Percentiles rank a stretch among this genome's conserved stretches.
phyloP scores from a whole-genome alignment of 2,888 invertebrate genomes.

The Carpatolechia fugitivella region DNA sequence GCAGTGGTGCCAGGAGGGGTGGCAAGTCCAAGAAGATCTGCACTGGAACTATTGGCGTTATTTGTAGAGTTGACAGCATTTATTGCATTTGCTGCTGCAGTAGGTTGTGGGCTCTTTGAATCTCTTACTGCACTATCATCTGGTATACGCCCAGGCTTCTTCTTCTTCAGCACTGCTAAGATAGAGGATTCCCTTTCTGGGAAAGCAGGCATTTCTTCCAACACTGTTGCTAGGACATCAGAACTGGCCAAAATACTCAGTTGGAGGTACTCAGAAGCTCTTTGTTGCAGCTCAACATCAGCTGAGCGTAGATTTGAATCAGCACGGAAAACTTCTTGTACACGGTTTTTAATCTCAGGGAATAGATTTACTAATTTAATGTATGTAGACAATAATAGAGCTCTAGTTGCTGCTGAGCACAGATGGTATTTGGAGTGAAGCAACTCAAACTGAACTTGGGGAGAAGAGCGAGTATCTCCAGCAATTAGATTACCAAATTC shows the following conservation, averaged over 20 bases:
- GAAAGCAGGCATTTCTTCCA: slow-evolving; percentile 99
- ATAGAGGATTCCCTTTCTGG: slow-evolving; percentile 99
- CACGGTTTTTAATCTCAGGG: slow-evolving; percentile 97
- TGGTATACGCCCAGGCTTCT: slow-evolving; percentile 96
- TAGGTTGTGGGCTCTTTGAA: slow-evolving; percentile 86
- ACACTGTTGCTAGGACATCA: slow-evolving; percentile 98
- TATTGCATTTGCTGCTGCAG: slow-evolving; percentile 48
- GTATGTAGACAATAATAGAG: slow-evolving; percentile 97
- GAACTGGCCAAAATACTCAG: slow-evolving; percentile 97
- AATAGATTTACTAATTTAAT: slow-evolving; percentile 99
- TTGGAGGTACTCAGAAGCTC: slow-evolving; percentile 98
- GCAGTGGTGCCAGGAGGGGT: slow-evolving; percentile 89
- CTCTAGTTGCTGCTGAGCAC: slow-evolving; percentile 97
- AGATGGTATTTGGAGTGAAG: slow-evolving; percentile 99
- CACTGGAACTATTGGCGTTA: slow-evolving; percentile 80
- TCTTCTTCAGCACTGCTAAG: slow-evolving; percentile 98
- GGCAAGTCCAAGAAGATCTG: slow-evolving; percentile 92
- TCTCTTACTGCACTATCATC: slow-evolving; percentile 87
- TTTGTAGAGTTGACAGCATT: slow-evolving; percentile 73
- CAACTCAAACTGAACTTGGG: slow-evolving; percentile 97
- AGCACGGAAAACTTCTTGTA: slow-evolving; percentile 95
- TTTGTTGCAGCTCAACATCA: slow-evolving; percentile 98
- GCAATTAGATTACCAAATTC: slow-evolving; percentile 99
- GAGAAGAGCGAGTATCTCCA: slow-evolving; percentile 98
- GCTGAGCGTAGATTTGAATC: slow-evolving; percentile 98